These are phyloP conservation scores for Megalops cyprinoides DNA, from an alignment of 2,797 vertebrate species.

Conservation along the genomic window DNA sequence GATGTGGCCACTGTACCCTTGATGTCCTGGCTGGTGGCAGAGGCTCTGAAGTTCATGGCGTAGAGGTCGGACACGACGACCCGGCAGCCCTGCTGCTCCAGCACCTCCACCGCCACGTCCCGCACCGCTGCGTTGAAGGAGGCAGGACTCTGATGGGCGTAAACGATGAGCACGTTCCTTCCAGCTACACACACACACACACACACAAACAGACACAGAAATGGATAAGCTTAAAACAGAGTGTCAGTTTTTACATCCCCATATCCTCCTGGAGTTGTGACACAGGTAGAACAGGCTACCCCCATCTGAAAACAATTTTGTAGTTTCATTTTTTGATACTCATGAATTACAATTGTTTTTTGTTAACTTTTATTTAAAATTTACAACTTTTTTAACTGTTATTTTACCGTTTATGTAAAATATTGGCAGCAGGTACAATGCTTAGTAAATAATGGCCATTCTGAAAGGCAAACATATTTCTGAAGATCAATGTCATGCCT, in stretches of 20 bases:
- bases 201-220: not conserved
- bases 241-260: too few relatives aligned
- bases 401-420: too few relatives aligned
- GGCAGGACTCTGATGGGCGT: conserved; percentile 79
- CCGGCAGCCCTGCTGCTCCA: conserved; percentile 70
- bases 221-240: conserved; percentile 27
- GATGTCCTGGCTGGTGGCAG: conserved; percentile 78
- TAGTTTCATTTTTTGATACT: too few relatives aligned
- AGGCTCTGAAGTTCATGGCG: conserved; percentile 80
- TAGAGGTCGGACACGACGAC: conserved; percentile 84
- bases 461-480: too few relatives aligned
- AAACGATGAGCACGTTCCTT: conserved; percentile 81
- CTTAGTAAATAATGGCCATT: too few relatives aligned
- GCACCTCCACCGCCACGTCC: conserved; percentile 69
- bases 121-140: conserved; percentile 81
- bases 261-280: too few relatives aligned
- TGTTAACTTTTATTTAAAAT: too few relatives aligned
- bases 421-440: too few relatives aligned
- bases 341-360: too few relatives aligned
- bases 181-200: conserved; percentile 44
- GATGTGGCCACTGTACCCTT: conserved; percentile 64
- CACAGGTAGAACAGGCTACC: not conserved
- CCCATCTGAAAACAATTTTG: not conserved
- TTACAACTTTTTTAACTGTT: too few relatives aligned
- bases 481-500: too few relatives aligned